Conservation (phyloP, 2,113 vertebrate species). For the Arenaria interpres region DNA sequence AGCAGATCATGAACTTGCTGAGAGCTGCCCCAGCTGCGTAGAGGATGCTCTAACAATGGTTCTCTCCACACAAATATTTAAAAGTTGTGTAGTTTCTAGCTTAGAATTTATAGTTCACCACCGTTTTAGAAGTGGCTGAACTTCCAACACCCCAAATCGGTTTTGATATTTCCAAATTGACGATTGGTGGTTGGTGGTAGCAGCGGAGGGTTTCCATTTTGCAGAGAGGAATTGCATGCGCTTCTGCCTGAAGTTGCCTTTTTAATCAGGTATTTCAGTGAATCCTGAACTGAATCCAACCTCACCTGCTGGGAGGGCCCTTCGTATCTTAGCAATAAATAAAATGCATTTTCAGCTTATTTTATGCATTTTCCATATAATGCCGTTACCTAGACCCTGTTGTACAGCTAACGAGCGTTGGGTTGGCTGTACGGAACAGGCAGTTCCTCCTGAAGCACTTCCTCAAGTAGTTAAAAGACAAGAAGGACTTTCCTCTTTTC, state of each 20-base stretch:
- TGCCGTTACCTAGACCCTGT: neutral
- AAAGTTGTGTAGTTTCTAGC: neutral
- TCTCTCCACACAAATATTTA: neutral
- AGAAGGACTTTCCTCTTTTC: neutral
- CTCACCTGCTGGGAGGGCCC: neutral
- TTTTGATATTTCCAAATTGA: neutral
- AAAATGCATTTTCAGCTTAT: neutral
- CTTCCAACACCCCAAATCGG: neutral
- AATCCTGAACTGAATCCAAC: neutral
- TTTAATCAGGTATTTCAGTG: neutral
- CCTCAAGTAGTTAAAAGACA: neutral
- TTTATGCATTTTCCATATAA: neutral
- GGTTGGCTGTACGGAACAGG: neutral
- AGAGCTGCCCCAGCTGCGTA: neutral
- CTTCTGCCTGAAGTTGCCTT: neutral
- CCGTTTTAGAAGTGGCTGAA: neutral
- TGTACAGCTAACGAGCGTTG: neutral
- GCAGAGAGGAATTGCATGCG: accelerated
- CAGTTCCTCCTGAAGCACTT: neutral
- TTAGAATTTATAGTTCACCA: neutral
- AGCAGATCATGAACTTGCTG: neutral
- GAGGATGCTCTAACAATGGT: neutral
- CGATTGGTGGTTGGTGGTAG: neutral
- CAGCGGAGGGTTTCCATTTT: neutral
- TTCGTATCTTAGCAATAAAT: neutral